Base-by-base conservation (phyloP, 2,888 invertebrate species). In the Galerucella nymphaeae region DNA sequence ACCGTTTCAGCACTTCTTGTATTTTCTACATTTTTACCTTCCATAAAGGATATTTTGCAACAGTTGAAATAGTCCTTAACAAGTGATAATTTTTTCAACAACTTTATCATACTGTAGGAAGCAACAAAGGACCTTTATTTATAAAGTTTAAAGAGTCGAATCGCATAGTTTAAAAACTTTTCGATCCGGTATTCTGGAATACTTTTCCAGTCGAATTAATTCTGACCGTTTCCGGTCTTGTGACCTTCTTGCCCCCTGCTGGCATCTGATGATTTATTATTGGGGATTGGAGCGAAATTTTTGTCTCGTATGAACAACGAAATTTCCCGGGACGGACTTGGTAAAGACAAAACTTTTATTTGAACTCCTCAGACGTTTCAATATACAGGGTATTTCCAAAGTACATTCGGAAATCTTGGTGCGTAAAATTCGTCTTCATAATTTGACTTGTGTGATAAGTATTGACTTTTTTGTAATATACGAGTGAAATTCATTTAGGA, bases 261-360 rank as follows among this genome's bases (percentile, higher is more conserved):
- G 58, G 30, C 30, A 38, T 58, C n/a, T 58, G 38, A 58, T 58
- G n/a, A 30, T 58, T 58, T 58, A 58, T 58, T 58, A 58, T 14
- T 30, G 14, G 30, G 16, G 58, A 58, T 38, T n/a, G 13, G 9
- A 58, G 23, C 38, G 58, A 30, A 58, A 58, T 30, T 53, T 53
- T 53, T 53, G 50, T 53, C 16, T 16, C 16, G 16, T 53, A 53
- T 16, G 50, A 16, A 16, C n/a, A 48, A 13, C 42, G 2, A 42
- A 13, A n/a, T n/a, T 48, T 48, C 18, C 50, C n/a, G 50, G 50
- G 9, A 53, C 50, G 18, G 18, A 53, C 16, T 53, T 0, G 6
- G 50, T 1, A 14, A 50, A 50, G 23, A 3, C 0, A 30, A 30
- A 30, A 30, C 23, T 30, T 30, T 30, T 30, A 30, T 30, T 30